These are phyloP conservation scores for Tenthredo distinguenda DNA, from an alignment of 2,888 invertebrate genomes.

Conservation along the genomic window DNA sequence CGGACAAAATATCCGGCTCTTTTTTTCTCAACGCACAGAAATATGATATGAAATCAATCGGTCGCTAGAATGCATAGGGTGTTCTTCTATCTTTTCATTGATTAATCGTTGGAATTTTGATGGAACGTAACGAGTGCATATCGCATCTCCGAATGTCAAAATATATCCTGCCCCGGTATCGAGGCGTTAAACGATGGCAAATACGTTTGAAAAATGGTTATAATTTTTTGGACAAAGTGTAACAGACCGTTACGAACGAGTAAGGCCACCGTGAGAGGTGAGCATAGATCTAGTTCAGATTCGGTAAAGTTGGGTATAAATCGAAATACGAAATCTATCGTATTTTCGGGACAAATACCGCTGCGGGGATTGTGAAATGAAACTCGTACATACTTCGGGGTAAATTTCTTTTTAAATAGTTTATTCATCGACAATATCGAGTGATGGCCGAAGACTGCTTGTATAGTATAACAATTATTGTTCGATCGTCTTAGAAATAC, in stretches of 20 bases:
- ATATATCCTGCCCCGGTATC: conserved; percentile 55
- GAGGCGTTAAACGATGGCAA: conserved; percentile 63
- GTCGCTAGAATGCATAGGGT: no score
- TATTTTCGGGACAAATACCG: no score
- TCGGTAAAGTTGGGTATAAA: not conserved
- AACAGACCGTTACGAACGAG: conserved; percentile 62
- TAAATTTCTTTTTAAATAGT: conserved; percentile 7
- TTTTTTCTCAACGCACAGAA: not conserved
- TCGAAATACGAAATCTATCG: no score
- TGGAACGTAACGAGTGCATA: not conserved
- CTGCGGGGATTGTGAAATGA: no score
- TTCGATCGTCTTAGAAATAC: conserved; percentile 11
- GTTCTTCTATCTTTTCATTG: not conserved
- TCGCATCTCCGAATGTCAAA: conserved; percentile 54
- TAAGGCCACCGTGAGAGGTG: not conserved
- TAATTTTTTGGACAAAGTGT: conserved; percentile 66
- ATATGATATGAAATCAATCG: not conserved
- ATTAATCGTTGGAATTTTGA: not conserved
- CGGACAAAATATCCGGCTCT: not conserved
- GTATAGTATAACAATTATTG: not conserved
- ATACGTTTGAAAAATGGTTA: conserved; percentile 60
- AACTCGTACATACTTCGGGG: not conserved
- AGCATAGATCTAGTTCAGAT: not conserved
- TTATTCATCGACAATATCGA: conserved; percentile 25
- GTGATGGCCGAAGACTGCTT: not conserved